These are phyloP conservation scores for Epizoanthus fatuus DNA, from an alignment of 92 coral and sea anemone species.

Conservation along the genomic window DNA sequence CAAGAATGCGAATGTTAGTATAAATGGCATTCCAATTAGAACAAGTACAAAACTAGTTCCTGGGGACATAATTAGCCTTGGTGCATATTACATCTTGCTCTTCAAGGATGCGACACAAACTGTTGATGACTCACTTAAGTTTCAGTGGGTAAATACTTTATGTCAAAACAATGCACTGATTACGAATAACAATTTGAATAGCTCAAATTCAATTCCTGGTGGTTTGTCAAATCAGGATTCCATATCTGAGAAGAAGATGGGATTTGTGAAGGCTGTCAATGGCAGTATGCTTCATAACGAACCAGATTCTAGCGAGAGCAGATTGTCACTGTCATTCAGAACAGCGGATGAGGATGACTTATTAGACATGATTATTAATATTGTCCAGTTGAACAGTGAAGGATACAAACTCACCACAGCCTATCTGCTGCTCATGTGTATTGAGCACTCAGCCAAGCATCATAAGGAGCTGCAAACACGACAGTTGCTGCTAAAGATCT, in stretches of 20 bases:
- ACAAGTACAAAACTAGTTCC: slow-evolving; percentile 73
- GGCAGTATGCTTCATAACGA: slow-evolving; percentile 11
- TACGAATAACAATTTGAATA: slow-evolving; percentile 2
- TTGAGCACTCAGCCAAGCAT: slow-evolving; percentile 90
- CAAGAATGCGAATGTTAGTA: slow-evolving; percentile 70
- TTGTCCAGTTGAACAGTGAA: slow-evolving; percentile 74
- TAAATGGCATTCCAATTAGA: slow-evolving; percentile 78
- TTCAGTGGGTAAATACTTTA: slow-evolving; percentile 86
- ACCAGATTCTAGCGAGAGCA: slow-evolving; percentile 35
- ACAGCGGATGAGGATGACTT: slow-evolving; percentile 85
- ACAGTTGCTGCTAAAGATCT: slow-evolving; percentile 85
- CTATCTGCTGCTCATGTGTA: slow-evolving; percentile 83
- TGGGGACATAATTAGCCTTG: slow-evolving; percentile 92
- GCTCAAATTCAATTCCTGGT: background rate
- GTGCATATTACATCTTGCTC: slow-evolving; percentile 86
- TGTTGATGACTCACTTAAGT: slow-evolving; percentile 76
- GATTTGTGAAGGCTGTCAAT: slow-evolving; percentile 41
- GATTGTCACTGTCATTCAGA: slow-evolving; percentile 73
- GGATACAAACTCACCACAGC: slow-evolving; percentile 91
- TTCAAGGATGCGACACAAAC: slow-evolving; percentile 96
- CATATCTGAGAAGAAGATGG: slow-evolving; percentile 30
- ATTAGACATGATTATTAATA: slow-evolving; percentile 79
- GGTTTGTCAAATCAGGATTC: slow-evolving; percentile 10
- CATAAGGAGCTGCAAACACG: slow-evolving; percentile 90
- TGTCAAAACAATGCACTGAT: slow-evolving; percentile 64